Percentiles rank a stretch among this genome's conserved stretches.
phyloP scores from a whole-genome alignment of 92 coral and sea anemone genomes.

The Umimayanthus chanpuru region DNA sequence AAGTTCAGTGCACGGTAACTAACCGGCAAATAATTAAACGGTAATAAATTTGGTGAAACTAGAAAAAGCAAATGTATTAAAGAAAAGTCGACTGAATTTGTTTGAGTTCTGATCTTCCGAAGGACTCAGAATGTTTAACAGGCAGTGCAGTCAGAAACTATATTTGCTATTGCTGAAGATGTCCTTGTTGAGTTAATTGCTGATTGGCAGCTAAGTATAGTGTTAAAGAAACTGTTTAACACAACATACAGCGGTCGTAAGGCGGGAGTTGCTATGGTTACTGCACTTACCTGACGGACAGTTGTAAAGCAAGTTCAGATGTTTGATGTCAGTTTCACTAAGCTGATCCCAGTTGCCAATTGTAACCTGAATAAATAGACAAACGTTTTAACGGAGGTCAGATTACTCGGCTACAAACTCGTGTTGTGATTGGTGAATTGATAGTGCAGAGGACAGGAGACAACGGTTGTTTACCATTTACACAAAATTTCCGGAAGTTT shows the following conservation, averaged over 20 bases:
- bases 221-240: not conserved
- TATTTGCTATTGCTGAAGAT: too few species aligned
- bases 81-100: not conserved
- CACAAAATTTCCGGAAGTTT: too few species aligned
- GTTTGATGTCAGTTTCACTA: constrained; percentile 54
- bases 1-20: too few species aligned
- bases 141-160: too few species aligned
- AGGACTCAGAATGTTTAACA: not conserved
- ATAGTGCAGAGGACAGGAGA: not conserved
- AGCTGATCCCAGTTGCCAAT: constrained; percentile 44
- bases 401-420: not conserved
- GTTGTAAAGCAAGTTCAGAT: constrained; percentile 48
- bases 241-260: not conserved
- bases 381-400: not conserved
- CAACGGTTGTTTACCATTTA: too few species aligned
- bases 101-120: not conserved
- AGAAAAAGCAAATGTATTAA: too few species aligned
- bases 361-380: constrained; percentile 2
- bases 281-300: constrained; percentile 45
- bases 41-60: too few species aligned
- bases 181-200: not conserved
- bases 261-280: not conserved
- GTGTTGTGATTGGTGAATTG: not conserved
- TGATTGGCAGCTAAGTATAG: not conserved
- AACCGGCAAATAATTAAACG: too few species aligned